These are phyloP conservation scores for Pseudorectes ferrugineus DNA, from an alignment of 2,113 vertebrate species.

Conservation along the genomic window DNA sequence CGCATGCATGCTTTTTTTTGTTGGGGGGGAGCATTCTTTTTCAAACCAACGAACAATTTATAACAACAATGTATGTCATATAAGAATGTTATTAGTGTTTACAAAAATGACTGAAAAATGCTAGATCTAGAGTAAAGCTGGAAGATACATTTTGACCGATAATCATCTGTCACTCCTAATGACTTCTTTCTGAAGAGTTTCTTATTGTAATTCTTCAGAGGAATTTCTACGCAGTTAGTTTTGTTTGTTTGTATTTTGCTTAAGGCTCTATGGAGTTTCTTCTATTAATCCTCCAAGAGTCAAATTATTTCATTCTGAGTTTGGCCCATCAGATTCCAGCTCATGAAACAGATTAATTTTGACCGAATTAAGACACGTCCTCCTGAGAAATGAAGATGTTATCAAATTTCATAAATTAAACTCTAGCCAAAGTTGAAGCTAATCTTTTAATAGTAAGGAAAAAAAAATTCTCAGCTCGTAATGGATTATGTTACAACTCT, in stretches of 20 bases:
- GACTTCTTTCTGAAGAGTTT: neutral
- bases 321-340: neutral
- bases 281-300: constrained; percentile 28
- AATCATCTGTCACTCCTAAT: neutral
- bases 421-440: neutral
- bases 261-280: neutral
- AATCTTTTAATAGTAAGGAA: neutral
- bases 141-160: neutral
- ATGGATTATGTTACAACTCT: neutral
- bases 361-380: neutral
- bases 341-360: constrained; percentile 16
- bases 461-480: neutral
- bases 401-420: constrained; percentile 26
- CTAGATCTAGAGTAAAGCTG: neutral
- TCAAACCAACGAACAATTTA: neutral
- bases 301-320: neutral
- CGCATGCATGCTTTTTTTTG: neutral
- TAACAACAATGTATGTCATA: neutral
- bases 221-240: neutral
- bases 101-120: neutral
- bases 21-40: neutral
- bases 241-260: constrained; percentile 7
- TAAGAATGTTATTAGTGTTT: neutral
- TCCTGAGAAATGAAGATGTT: neutral
- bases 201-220: neutral